Evolutionary conservation across 2,113 vertebrate species (phyloP), one percentile per base, ranked within the genome.

Genomic region (Lophius piscatorius): DNA sequence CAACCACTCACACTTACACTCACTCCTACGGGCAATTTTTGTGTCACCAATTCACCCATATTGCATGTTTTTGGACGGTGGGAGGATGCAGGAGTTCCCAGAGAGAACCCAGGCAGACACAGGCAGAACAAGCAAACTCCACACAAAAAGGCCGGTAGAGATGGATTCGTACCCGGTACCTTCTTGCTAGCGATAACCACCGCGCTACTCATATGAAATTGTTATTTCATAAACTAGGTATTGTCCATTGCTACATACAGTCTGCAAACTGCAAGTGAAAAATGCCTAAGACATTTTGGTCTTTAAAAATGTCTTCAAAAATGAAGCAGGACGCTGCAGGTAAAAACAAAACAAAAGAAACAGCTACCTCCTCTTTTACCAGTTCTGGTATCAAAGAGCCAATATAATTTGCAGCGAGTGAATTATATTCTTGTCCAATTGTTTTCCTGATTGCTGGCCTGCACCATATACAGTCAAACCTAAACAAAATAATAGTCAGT

Each of bases 381-480:
- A 23, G 39, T 55, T 48, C 56, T 20, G 17, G 6, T 39, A 60
- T 76, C 61, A 61, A 57, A 44, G 35, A 28, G 44, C 62, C 61
- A 42, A 74, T 47, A 54, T 31, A 40, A 64, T 80, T 62, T 48
- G 57, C 70, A 0, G 22, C 13, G 38, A 58, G 48, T 60, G 48
- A 66, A 76, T 84, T 61, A 75, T 46, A 21, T 38, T 54, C 0
- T 7, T 29, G 74, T 72, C 70, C 70, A 63, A 66, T 82, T 78
- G 81, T 77, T 70, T 57, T 39, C 42, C 54, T 81, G 83, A 85
- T 83, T 85, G 65, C 73, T 61, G 35, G 54, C 54, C 70, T 40
- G 73, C 64, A 61, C 83, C 76, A 57, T 52, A 57, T 28, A 73
- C 73, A 86, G 81, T 84, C 80, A 84, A 75, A 75, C 54, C 48